Evolutionary conservation across 1,140 invertebrate genomes (phyloP).

Genomic region (Calliopsis andreniformis): DNA sequence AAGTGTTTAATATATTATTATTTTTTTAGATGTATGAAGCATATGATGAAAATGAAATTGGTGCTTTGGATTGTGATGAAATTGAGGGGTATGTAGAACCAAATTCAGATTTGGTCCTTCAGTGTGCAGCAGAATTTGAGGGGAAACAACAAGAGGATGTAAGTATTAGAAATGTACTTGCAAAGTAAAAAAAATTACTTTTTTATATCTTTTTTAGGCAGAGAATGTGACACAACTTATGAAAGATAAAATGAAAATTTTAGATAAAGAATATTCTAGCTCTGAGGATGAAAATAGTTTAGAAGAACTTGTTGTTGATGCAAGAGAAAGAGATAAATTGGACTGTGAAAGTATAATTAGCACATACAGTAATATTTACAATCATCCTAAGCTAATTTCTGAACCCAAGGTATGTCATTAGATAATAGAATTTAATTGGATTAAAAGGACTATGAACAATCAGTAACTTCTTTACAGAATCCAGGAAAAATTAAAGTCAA

Average conservation of each 20-base stretch:
- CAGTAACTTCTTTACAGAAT: constrained; percentile 69
- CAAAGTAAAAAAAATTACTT: neutral
- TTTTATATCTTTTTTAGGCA: constrained; percentile 52
- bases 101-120: constrained; percentile 85
- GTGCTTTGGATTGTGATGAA: constrained; percentile 93
- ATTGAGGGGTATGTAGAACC: constrained; percentile 90
- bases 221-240: constrained; percentile 71
- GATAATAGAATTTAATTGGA: constrained; percentile 27
- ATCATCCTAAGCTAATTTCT: constrained; percentile 93
- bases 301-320: constrained; percentile 83
- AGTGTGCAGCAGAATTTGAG: constrained; percentile 84
- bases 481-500: constrained; percentile 86
- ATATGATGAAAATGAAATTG: constrained; percentile 95
- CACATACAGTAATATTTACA: constrained; percentile 94
- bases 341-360: constrained; percentile 96
- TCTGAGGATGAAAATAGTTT: constrained; percentile 84
- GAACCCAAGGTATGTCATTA: constrained; percentile 85
- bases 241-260: constrained; percentile 72
- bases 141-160: constrained; percentile 71
- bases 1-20: neutral
- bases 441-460: no score
- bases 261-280: constrained; percentile 65
- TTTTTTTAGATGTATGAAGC: constrained; percentile 87
- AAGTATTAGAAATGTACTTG: constrained; percentile 32
- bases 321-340: constrained; percentile 87